A percentile compares a stretch with the other conserved stretches of the same genome.
phyloP scores from a whole-genome alignment of 2,888 invertebrate genomes.

The Cheilosia vernalis region DNA sequence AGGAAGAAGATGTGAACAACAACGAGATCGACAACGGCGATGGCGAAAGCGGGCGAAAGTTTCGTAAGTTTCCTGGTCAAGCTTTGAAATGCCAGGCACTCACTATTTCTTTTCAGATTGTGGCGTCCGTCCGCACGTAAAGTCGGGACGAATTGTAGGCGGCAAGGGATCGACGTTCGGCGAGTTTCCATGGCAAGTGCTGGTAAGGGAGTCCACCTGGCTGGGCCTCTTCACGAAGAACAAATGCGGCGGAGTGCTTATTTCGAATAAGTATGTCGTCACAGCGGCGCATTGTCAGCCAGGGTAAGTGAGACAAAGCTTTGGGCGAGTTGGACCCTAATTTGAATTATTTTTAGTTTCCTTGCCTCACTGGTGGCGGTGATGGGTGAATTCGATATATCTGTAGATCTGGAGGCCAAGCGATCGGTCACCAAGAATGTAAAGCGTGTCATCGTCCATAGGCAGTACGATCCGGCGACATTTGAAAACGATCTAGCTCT shows the following conservation, averaged over 20 bases:
- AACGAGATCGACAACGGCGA: slow-evolving; percentile 64
- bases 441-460: slow-evolving; percentile 93
- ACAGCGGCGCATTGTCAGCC: slow-evolving; percentile 98
- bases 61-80: slow-evolving; percentile 80
- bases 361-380: slow-evolving; percentile 95
- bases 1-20: slow-evolving; percentile 79
- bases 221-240: slow-evolving; percentile 96
- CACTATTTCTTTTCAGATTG: slow-evolving; percentile 87
- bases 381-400: slow-evolving; percentile 95
- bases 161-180: slow-evolving; percentile 94
- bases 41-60: slow-evolving; percentile 78
- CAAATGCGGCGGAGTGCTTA: slow-evolving; percentile 97
- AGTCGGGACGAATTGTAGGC: slow-evolving; percentile 93
- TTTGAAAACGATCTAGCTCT: slow-evolving; percentile 96
- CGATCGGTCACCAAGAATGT: slow-evolving; percentile 92
- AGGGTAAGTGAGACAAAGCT: slow-evolving; percentile 85
- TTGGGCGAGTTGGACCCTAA: not conserved
- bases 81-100: not conserved
- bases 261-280: slow-evolving; percentile 92
- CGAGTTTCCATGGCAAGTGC: slow-evolving; percentile 96
- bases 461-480: slow-evolving; percentile 94
- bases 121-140: slow-evolving; percentile 92
- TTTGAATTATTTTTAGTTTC: slow-evolving; percentile 85
- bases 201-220: slow-evolving; percentile 96
- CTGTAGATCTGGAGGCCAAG: slow-evolving; percentile 91